Base-by-base conservation (phyloP, 1,140 invertebrate genomes). In the Ceratina calcarata region DNA sequence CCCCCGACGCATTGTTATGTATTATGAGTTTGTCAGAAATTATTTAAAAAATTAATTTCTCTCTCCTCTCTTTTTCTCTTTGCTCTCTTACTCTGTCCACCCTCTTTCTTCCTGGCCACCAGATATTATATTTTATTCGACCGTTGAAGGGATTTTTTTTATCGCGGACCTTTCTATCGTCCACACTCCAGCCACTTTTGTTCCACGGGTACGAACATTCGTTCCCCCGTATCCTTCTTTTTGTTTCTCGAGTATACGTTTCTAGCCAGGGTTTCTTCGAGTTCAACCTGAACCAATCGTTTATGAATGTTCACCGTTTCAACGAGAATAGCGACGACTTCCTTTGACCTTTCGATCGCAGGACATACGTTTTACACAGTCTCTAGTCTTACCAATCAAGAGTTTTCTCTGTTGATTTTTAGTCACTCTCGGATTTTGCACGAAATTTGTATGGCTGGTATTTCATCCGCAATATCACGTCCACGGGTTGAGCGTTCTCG, bases 31-130 rank as follows among this genome's bases (percentile, higher is more conserved):
- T 78, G 76, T 78, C 76, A 78, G 76, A 72, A 78, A 78, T 78
- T 78, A 72, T 78, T 78, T 78, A 78, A 78, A 72, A 78, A 72
- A 78, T 78, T 78, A 78, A n/a, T n/a, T n/a, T n/a, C n/a, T n/a
- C n/a, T n/a, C n/a, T n/a, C n/a, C n/a, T n/a, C n/a, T n/a, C n/a
- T n/a, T n/a, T n/a, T n/a, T n/a, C n/a, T n/a, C n/a, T n/a, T n/a
- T n/a, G n/a, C 20, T 60, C 69, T 53, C 68, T 62, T 6, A 61
- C 49, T 51, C 27, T 10, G 49, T 32, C 15, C 55, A 45, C 45
- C 32, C 13, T 0, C 7, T 27, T 4, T 20, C 16, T 1, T 24
- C 18, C 37, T 13, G 55, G 15, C 55, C 6, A 57, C 3, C n/a
- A 13, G 37, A 45, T 64, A 71, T 78, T 53, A 57, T 78, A 78